Evolutionary conservation across 2,888 invertebrate species (phyloP).

Genomic region (Elegia similella): DNA sequence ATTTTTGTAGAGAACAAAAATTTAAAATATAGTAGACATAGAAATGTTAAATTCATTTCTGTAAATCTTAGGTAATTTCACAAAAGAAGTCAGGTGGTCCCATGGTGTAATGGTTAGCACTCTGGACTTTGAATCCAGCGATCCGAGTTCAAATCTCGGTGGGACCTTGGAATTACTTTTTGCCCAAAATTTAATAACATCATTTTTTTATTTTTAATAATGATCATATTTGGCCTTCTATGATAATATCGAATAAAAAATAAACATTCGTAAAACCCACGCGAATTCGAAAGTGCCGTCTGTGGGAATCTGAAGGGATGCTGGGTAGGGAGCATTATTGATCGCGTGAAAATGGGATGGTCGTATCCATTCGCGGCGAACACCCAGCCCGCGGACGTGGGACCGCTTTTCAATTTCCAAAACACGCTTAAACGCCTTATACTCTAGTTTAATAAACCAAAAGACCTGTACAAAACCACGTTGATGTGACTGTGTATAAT

Average conservation of each 20-base stretch:
- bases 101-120: conserved; percentile 84
- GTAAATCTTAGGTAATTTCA: conserved; percentile 36
- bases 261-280: conserved; percentile 9
- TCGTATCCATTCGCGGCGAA: conserved; percentile 75
- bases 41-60: not conserved
- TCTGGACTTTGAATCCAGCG: conserved; percentile 83
- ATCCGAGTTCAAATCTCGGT: conserved; percentile 81
- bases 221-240: not conserved
- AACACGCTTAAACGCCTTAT: conserved; percentile 65
- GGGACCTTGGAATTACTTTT: conserved; percentile 55
- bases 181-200: conserved; percentile 7
- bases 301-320: conserved; percentile 74
- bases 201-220: conserved; percentile 19
- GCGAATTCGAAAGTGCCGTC: conserved; percentile 35
- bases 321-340: conserved; percentile 82
- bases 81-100: conserved; percentile 41
- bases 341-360: conserved; percentile 79
- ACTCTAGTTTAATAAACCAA: conserved; percentile 50
- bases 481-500: conserved; percentile 29
- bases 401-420: conserved; percentile 65
- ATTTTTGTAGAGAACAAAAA: not conserved
- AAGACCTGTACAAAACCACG: conserved; percentile 36
- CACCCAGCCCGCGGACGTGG: conserved; percentile 74
- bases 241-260: not conserved
- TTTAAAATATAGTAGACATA: not conserved